A percentile compares a stretch with the other conserved stretches of the same genome.
Evolutionary conservation across 2,888 invertebrate genomes (phyloP).

Genomic region (Heliconius sara): DNA sequence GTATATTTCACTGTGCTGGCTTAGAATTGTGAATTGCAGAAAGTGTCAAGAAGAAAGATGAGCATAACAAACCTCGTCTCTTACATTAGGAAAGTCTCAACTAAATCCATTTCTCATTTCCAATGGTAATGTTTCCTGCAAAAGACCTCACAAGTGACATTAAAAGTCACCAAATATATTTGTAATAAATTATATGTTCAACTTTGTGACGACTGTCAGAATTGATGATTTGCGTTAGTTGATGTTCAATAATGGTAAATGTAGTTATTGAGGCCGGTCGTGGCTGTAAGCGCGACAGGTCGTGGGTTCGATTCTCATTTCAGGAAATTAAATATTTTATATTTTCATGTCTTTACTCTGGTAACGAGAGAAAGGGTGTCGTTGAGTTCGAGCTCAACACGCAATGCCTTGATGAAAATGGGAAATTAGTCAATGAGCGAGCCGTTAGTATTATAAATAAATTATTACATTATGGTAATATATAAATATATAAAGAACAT

Average conservation of each 20-base stretch:
- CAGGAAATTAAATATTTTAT: too few species aligned
- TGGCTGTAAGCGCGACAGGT: too few species aligned
- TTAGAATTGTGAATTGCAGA: conserved; percentile 18
- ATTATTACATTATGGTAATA: not conserved
- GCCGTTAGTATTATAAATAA: too few species aligned
- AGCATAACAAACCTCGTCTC: conserved; percentile 27
- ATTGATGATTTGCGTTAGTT: conserved; percentile 10
- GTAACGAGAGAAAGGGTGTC: too few species aligned
- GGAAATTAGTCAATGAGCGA: not conserved
- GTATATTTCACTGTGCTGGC: conserved; percentile 17
- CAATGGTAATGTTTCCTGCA: conserved; percentile 22
- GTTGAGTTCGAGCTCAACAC: too few species aligned
- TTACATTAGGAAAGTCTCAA: conserved; percentile 29
- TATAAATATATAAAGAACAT: not conserved
- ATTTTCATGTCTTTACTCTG: too few species aligned
- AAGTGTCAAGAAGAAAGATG: conserved; percentile 31
- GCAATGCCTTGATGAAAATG: too few species aligned
- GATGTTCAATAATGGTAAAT: conserved; percentile 2
- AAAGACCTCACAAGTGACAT: conserved; percentile 22
- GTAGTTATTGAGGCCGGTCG: too few species aligned
- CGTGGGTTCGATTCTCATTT: too few species aligned
- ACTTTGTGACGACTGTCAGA: conserved; percentile 3
- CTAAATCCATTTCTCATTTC: conserved; percentile 30
- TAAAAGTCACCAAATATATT: conserved; percentile 24
- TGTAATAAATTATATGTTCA: conserved; percentile 22